These are phyloP conservation scores for Scomber japonicus DNA, from an alignment of 2,113 vertebrate species.

Conservation along the genomic window DNA sequence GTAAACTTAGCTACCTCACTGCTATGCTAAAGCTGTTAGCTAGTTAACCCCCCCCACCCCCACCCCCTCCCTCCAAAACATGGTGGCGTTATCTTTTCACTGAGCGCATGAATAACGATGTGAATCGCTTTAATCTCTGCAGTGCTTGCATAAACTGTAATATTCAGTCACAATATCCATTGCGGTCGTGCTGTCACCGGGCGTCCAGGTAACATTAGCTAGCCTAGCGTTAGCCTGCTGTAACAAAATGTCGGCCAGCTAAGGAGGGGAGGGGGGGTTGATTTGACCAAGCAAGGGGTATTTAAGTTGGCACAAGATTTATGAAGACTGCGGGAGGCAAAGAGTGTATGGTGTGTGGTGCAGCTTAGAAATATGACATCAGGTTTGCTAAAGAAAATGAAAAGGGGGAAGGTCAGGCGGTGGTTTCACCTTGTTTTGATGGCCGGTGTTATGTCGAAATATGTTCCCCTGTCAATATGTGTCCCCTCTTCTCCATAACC, in stretches of 20 bases:
- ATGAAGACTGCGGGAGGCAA: slow-evolving; percentile 5
- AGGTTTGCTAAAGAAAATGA: not conserved
- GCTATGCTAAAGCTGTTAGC: slow-evolving; percentile 66
- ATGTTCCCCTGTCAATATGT: too few species aligned
- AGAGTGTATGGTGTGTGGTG: slow-evolving; percentile 14
- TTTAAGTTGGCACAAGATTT: slow-evolving; percentile 36
- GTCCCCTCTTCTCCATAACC: too few species aligned
- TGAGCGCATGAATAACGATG: not conserved
- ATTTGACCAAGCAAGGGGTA: slow-evolving; percentile 61
- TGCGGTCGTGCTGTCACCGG: slow-evolving; percentile 68
- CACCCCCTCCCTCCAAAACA: not conserved
- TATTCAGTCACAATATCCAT: slow-evolving; percentile 25
- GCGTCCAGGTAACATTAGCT: slow-evolving; percentile 75
- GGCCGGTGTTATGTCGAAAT: not conserved
- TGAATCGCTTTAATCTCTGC: not conserved
- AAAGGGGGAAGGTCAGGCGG: slow-evolving; percentile 52
- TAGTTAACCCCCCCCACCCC: not conserved
- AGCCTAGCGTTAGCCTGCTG: slow-evolving; percentile 67
- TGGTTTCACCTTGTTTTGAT: slow-evolving; percentile 60
- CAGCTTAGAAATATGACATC: slow-evolving; percentile 26
- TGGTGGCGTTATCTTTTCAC: slow-evolving; percentile 36
- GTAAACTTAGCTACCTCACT: slow-evolving; percentile 60
- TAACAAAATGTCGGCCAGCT: slow-evolving; percentile 95
- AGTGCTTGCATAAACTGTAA: not conserved
- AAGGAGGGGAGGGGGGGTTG: slow-evolving; percentile 43